Evolutionary conservation across 2,888 invertebrate genomes (phyloP).

Genomic region (Drosophila dives): DNA sequence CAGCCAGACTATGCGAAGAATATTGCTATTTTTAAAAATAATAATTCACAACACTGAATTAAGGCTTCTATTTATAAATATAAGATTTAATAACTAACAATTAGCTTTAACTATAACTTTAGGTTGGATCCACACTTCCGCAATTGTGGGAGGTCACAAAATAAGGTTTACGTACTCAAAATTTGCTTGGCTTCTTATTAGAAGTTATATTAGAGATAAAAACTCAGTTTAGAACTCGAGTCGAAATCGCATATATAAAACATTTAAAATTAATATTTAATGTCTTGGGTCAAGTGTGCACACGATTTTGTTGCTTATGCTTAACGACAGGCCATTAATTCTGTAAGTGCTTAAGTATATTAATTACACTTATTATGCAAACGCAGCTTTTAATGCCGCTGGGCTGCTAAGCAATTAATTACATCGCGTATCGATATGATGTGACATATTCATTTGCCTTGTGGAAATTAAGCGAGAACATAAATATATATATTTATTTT

Average conservation of each 20-base stretch:
- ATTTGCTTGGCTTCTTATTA: background rate
- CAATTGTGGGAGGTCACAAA: conserved; percentile 54
- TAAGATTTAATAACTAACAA: conserved; percentile 66
- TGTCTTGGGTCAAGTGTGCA: conserved; percentile 65
- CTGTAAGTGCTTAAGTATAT: conserved; percentile 61
- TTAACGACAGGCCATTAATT: conserved; percentile 65
- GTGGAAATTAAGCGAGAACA: conserved; percentile 5
- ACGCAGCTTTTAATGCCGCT: conserved; percentile 53
- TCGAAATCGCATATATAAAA: conserved; percentile 29
- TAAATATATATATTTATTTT: background rate
- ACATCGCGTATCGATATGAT: conserved; percentile 39
- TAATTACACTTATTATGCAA: conserved; percentile 66
- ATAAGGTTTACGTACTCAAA: conserved; percentile 2
- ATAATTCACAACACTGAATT: conserved; percentile 54
- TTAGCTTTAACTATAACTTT: conserved; percentile 46
- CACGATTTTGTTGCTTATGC: conserved; percentile 55
- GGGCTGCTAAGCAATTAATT: conserved; percentile 43
- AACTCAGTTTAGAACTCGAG: conserved; percentile 37
- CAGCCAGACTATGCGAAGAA: conserved; percentile 11
- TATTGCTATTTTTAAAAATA: conserved; percentile 53
- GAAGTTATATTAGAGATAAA: conserved; percentile 8
- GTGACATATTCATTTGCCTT: conserved; percentile 35
- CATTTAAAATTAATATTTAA: conserved; percentile 36
- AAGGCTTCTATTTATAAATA: conserved; percentile 68
- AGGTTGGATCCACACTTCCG: conserved; percentile 45